A percentile compares a stretch with the other conserved stretches of the same genome.
phyloP scores from a whole-genome alignment of 2,797 vertebrate genomes.

The Picus viridis region DNA sequence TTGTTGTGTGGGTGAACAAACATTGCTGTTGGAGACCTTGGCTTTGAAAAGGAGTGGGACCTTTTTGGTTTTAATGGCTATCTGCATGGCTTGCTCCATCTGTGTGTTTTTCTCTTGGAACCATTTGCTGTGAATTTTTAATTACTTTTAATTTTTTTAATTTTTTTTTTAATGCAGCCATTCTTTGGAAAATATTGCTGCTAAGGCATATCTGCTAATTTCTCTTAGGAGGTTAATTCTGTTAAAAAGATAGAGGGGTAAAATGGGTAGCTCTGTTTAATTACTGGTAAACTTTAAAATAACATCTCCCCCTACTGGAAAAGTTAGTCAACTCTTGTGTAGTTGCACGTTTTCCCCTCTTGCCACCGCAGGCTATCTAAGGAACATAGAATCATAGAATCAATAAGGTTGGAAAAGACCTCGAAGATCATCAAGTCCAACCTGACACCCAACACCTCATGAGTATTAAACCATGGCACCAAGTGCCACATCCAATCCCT shows the following conservation, averaged over 20 bases:
- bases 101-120: not conserved
- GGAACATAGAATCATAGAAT: not conserved
- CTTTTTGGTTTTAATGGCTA: not conserved
- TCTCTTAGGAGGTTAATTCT: not conserved
- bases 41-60: not conserved
- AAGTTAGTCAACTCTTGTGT: not conserved
- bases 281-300: constrained; percentile 39
- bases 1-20: not conserved
- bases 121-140: not conserved
- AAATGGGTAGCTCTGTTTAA: not conserved
- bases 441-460: too few species aligned
- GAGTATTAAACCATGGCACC: too few species aligned
- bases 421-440: too few species aligned
- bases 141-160: not conserved
- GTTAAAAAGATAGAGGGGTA: not conserved
- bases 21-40: not conserved
- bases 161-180: not conserved
- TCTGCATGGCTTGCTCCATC: not conserved
- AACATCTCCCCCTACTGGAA: constrained; percentile 56
- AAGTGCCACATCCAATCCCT: too few species aligned
- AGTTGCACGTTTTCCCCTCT: not conserved
- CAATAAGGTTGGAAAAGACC: too few species aligned
- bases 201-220: not conserved
- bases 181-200: not conserved
- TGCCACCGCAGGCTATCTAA: not conserved